Evolutionary conservation across 2,113 vertebrate species (phyloP).

Genomic region (Crypturellus undulatus): DNA sequence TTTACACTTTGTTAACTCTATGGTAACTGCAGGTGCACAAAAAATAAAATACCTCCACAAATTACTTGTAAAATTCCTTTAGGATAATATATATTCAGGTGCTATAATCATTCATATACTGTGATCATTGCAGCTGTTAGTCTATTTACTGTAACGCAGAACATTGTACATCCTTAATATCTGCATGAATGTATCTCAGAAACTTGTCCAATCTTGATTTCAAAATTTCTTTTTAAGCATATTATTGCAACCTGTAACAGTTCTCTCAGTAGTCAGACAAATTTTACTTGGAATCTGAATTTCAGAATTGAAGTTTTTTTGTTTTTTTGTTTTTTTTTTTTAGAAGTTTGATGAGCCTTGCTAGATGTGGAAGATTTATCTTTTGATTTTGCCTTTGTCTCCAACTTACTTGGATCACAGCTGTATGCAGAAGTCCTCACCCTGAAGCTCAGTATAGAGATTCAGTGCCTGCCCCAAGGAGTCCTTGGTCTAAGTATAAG

Average conservation of each 20-base stretch:
- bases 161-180: background rate
- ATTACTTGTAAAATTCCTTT: background rate
- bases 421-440: background rate
- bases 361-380: background rate
- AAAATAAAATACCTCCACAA: background rate
- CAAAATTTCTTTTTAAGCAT: background rate
- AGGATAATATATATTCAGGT: background rate
- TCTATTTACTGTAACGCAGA: background rate
- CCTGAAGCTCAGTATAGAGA: background rate
- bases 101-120: background rate
- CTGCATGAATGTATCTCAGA: background rate
- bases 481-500: slow-evolving; percentile 53
- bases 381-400: background rate
- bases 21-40: background rate
- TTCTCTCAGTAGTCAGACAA: background rate
- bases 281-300: background rate
- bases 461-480: slow-evolving; percentile 38
- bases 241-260: background rate
- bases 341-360: background rate
- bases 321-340: background rate
- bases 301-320: background rate
- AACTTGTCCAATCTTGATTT: background rate
- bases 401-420: background rate
- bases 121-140: background rate
- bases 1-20: background rate